Evolutionary conservation across 2,797 vertebrate genomes (phyloP).

Genomic region (Coreius guichenoti): DNA sequence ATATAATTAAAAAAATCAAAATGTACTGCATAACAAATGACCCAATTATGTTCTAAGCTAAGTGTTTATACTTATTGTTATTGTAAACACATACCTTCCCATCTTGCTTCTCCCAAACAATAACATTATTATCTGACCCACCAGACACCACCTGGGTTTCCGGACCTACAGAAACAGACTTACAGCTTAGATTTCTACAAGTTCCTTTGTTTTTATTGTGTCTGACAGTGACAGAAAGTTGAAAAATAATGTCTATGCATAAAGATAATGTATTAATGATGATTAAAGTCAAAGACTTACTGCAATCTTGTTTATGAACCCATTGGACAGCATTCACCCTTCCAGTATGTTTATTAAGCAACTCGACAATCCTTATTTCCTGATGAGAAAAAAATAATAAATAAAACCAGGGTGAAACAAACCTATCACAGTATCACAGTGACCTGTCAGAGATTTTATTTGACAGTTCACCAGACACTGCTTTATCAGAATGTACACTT

Average conservation of each 20-base stretch:
- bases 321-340: slow-evolving; percentile 90
- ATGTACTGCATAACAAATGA: not conserved
- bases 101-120: slow-evolving; percentile 87
- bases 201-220: not conserved
- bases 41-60: not conserved
- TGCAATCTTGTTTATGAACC: slow-evolving; percentile 80
- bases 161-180: slow-evolving; percentile 73
- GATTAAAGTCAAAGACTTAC: slow-evolving; percentile 77
- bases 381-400: slow-evolving; percentile 64
- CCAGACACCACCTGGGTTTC: slow-evolving; percentile 89
- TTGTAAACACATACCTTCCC: slow-evolving; percentile 76
- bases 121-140: slow-evolving; percentile 87
- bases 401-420: not conserved
- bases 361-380: slow-evolving; percentile 74
- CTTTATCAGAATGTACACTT: not conserved
- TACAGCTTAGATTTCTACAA: slow-evolving; percentile 8
- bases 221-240: not conserved
- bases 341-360: slow-evolving; percentile 86
- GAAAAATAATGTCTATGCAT: not conserved
- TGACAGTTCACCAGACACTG: not conserved
- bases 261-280: not conserved
- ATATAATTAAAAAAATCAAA: not conserved
- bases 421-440: not conserved
- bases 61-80: not conserved
- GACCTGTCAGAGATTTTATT: not conserved